These are phyloP conservation scores for Triplophysa bombifrons DNA, from an alignment of 2,797 vertebrate species.

Conservation along the genomic window DNA sequence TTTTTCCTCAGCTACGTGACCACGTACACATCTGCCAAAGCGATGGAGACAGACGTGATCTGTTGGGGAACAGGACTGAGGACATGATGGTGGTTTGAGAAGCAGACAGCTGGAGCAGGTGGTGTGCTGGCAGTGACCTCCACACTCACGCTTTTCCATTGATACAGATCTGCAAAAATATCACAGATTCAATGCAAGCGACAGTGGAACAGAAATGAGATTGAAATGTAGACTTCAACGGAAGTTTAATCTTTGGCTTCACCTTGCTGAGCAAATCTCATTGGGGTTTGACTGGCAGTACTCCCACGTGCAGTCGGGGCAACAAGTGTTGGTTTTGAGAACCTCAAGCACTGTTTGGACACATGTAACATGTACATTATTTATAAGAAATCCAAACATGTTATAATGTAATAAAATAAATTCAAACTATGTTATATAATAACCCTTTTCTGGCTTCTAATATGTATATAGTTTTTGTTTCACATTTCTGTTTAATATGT, in stretches of 20 bases:
- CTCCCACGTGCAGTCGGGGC: constrained; percentile 72
- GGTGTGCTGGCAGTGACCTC: constrained; percentile 75
- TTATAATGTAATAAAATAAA: too few species aligned
- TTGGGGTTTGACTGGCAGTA: constrained; percentile 70
- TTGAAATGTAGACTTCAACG: neutral
- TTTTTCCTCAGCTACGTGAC: constrained; percentile 60
- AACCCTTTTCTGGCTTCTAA: too few species aligned
- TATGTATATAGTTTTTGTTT: too few species aligned
- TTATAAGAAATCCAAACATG: too few species aligned
- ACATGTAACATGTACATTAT: neutral
- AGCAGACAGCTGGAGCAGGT: constrained; percentile 75
- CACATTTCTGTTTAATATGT: too few species aligned
- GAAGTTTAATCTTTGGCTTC: neutral
- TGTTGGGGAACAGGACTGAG: constrained; percentile 64
- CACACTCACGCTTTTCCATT: constrained; percentile 65
- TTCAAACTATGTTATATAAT: too few species aligned
- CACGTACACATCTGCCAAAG: constrained; percentile 72
- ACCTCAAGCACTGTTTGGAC: constrained; percentile 66
- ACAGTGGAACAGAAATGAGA: neutral
- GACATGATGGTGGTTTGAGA: constrained; percentile 66
- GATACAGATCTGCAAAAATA: constrained; percentile 62
- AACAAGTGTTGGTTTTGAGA: constrained; percentile 65
- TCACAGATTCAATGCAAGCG: neutral
- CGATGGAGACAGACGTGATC: constrained; percentile 68
- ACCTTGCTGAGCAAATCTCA: constrained; percentile 75